Evolutionary conservation across 2,797 vertebrate genomes (phyloP), one percentile per base, ranked within the genome.

Genomic region (Enteromius viviparus): DNA sequence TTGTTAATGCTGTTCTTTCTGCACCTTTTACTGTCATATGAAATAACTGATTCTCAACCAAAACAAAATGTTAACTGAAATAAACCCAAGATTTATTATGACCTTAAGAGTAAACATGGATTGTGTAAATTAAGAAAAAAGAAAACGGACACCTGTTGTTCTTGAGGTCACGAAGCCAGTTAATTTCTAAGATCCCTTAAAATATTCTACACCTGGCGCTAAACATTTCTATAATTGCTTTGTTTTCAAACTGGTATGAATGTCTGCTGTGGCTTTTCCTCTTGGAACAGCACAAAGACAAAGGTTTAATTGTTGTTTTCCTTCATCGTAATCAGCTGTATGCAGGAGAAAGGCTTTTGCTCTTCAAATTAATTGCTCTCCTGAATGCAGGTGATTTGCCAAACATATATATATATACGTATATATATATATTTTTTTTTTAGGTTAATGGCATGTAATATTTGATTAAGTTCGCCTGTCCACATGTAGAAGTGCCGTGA

Each of bases 261-360:
- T 76, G 72, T 69, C 72, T 69, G 62, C 72, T 75, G 19, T 82
- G 34, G n/a, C 32, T 58, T 76, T 76, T 69, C 34, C 49, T 76
- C 49, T 76, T 45, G 40, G 49, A 71, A 70, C 37, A 45, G 17
- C 40, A 40, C 51, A 60, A 47, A 78, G 42, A 70, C 76, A 70
- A 83, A 83, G 37, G 82, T 78, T 51, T 60, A 83, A 77, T 83
- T 83, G 66, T 62, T 78, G 81, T 82, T 82, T 82, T 76, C 74
- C 72, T 47, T 82, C 64, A 19, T 58, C 40, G 49, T 55, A 82
- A 82, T 76, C 81, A 60, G 72, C 60, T 26, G 15, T 21, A 58
- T 69, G 81, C 62, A 45, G 17, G 51, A 77, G 64, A 76, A 76
- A 70, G 34, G 17, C 47, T 62, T 26, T 32, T 17, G 70, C 70